Conservation (phyloP, 2,113 vertebrate species). For the Anser cygnoides region DNA sequence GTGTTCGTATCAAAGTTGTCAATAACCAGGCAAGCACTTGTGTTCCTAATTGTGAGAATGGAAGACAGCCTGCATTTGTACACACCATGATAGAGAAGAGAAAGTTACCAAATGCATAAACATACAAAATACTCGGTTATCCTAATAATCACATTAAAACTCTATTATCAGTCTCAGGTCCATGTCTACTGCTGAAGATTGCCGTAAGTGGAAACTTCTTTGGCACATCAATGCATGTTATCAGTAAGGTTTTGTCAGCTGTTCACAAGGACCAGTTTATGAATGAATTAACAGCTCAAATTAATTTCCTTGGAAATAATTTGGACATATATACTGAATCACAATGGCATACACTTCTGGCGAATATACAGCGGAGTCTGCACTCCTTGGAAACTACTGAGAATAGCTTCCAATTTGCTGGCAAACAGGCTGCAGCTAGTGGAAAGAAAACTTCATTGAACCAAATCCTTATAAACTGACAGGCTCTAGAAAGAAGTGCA, state of each 20-base stretch:
- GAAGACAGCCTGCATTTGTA: neutral
- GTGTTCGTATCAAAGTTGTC: neutral
- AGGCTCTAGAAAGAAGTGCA: neutral
- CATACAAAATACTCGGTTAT: neutral
- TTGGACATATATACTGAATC: neutral
- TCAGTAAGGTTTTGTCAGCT: neutral
- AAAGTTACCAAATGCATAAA: neutral
- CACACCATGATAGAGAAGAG: neutral
- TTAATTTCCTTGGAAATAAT: neutral
- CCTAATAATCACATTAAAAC: neutral
- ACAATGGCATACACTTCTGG: neutral
- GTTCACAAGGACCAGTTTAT: neutral
- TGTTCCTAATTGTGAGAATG: neutral
- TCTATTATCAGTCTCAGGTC: neutral
- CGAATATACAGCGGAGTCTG: neutral
- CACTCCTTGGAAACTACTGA: neutral
- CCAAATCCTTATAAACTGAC: neutral
- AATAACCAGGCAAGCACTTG: accelerated
- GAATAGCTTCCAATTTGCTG: neutral
- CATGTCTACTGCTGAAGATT: neutral
- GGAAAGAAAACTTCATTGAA: neutral
- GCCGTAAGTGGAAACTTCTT: neutral
- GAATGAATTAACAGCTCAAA: neutral
- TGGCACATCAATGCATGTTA: neutral
- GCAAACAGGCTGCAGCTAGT: neutral